These are phyloP conservation scores for Lasioglossum oenotherae DNA, from an alignment of 2,888 invertebrate species.

Conservation along the genomic window DNA sequence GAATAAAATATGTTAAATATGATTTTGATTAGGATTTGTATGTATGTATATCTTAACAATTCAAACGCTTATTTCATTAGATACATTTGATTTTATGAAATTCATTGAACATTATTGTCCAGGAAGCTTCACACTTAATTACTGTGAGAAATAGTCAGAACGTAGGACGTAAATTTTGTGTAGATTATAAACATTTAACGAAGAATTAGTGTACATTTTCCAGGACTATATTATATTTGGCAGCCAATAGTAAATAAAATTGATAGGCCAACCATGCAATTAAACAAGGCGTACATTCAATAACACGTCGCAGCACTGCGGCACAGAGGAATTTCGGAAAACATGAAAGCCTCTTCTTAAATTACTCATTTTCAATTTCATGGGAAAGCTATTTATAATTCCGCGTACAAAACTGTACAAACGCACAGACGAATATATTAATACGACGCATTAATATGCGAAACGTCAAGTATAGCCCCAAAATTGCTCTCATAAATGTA, in stretches of 20 bases:
- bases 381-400: conserved; percentile 44
- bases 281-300: not conserved
- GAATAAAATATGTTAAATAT: too few species aligned
- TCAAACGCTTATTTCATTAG: not conserved
- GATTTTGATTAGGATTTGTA: too few species aligned
- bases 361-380: conserved; percentile 28
- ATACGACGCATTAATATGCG: conserved; percentile 56
- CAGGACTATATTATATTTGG: not conserved
- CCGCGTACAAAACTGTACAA: conserved; percentile 39
- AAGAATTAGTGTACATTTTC: not conserved
- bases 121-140: not conserved
- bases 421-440: conserved; percentile 43
- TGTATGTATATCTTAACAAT: not conserved
- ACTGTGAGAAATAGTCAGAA: too few species aligned
- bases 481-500: conserved; percentile 58
- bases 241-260: not conserved
- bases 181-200: too few species aligned
- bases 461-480: conserved; percentile 45
- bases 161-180: too few species aligned
- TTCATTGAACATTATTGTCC: too few species aligned
- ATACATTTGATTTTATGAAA: not conserved
- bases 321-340: not conserved
- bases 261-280: not conserved
- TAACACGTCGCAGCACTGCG: not conserved
- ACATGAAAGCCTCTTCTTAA: conserved; percentile 20